phyloP scores from a whole-genome alignment of 2,888 invertebrate species.

The Drosophila buzzatii region DNA sequence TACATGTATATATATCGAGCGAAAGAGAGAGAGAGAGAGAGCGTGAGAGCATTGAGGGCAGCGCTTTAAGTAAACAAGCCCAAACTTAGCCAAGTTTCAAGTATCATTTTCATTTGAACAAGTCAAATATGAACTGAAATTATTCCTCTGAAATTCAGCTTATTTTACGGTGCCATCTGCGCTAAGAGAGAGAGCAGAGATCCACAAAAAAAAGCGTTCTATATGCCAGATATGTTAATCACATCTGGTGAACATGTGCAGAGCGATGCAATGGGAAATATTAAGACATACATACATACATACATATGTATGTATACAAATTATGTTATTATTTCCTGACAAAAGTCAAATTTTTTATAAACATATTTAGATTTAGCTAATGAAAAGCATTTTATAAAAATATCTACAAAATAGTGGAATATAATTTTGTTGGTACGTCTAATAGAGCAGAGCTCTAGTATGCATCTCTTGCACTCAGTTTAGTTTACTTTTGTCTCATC shows the following conservation, averaged over 20 bases:
- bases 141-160: not conserved
- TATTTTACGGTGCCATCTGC: conserved; percentile 1
- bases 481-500: too few species aligned
- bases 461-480: too few species aligned
- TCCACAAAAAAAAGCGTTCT: conserved; percentile 8
- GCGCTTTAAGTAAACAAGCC: conserved; percentile 40
- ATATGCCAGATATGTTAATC: not conserved
- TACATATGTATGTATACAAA: too few species aligned
- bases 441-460: too few species aligned
- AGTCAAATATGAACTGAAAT: conserved; percentile 11
- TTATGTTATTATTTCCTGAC: not conserved
- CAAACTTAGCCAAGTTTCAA: conserved; percentile 41
- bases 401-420: not conserved
- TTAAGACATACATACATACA: too few species aligned
- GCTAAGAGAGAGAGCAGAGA: not conserved
- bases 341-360: conserved; percentile 2
- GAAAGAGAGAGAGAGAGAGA: not conserved
- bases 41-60: not conserved
- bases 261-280: conserved; percentile 24
- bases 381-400: not conserved
- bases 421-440: not conserved
- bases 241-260: conserved; percentile 53
- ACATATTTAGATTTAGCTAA: not conserved
- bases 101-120: conserved; percentile 9
- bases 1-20: too few species aligned